phyloP scores from a whole-genome alignment of 30 jellyfish, hydroid and myxozoan genomes.

The Clytia hemisphaerica region DNA sequence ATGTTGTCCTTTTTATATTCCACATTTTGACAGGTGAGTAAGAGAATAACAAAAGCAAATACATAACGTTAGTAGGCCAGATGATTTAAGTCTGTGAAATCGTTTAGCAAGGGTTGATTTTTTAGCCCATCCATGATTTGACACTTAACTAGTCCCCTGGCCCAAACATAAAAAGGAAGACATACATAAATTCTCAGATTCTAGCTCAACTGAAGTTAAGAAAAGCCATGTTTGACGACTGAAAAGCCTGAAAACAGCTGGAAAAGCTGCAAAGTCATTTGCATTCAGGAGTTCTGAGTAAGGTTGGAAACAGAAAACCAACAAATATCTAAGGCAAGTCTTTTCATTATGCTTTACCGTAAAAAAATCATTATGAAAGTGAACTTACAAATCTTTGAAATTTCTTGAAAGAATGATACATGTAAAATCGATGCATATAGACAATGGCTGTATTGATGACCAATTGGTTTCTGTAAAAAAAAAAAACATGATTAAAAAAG shows the following conservation, averaged over 20 bases:
- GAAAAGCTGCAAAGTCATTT: too few species aligned
- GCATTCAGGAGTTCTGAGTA: too few species aligned
- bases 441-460: conserved; percentile 92
- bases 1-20: neutral
- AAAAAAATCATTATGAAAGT: neutral
- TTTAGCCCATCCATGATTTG: too few species aligned
- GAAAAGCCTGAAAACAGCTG: too few species aligned
- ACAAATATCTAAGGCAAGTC: too few species aligned
- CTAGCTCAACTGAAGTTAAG: too few species aligned
- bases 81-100: neutral
- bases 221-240: too few species aligned
- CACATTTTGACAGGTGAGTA: neutral
- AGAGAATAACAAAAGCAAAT: neutral
- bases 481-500: neutral
- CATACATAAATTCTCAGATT: too few species aligned
- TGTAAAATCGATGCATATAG: conserved; percentile 91
- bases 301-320: too few species aligned
- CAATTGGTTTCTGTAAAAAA: conserved; percentile 54
- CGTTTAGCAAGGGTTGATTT: neutral
- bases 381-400: conserved; percentile 82
- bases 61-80: neutral
- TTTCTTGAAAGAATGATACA: conserved; percentile 76
- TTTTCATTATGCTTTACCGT: neutral
- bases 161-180: neutral
- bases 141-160: neutral